Conservation (phyloP, 1,140 invertebrate species). For the Heliconius melpomene region DNA sequence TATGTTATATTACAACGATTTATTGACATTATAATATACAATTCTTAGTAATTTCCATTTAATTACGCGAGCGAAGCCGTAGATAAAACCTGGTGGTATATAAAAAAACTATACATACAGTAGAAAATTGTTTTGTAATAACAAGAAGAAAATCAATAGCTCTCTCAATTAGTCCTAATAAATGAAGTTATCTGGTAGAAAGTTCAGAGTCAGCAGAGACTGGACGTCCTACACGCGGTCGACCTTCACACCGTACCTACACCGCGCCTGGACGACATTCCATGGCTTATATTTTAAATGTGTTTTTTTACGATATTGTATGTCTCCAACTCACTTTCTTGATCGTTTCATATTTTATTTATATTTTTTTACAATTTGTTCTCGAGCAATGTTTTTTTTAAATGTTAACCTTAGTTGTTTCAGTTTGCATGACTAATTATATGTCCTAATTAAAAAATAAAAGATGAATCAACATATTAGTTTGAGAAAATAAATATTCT, state of each 20-base stretch:
- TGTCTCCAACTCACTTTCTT: constrained; percentile 10
- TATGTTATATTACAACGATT: too few relatives aligned
- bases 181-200: constrained; percentile 28
- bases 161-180: constrained; percentile 7
- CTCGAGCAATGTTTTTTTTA: neutral
- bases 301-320: constrained; percentile 10
- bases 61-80: neutral
- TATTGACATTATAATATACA: too few relatives aligned
- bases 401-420: neutral
- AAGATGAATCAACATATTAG: neutral
- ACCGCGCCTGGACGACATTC: constrained; percentile 42
- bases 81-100: neutral
- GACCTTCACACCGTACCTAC: constrained; percentile 34
- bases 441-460: too few relatives aligned
- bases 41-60: too few relatives aligned
- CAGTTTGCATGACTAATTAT: too few relatives aligned
- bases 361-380: neutral
- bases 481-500: constrained; percentile 15
- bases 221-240: constrained; percentile 36
- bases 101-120: neutral
- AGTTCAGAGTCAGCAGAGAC: constrained; percentile 26
- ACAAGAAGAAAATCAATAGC: constrained; percentile 12
- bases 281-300: constrained; percentile 24
- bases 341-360: neutral
- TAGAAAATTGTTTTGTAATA: neutral